Evolutionary conservation across 2,888 invertebrate genomes (phyloP).

Genomic region (Halocaridina rubra): DNA sequence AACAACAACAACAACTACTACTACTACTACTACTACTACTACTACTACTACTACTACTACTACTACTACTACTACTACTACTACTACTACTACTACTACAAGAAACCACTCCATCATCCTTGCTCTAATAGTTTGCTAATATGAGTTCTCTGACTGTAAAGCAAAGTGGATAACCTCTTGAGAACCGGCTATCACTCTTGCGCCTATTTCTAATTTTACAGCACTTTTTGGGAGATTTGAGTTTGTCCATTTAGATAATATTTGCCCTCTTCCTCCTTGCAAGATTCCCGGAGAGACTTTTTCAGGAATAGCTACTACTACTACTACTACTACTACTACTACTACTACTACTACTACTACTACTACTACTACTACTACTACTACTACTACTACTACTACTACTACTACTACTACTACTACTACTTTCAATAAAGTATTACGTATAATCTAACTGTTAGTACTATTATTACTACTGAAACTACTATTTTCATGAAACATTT

Average conservation of each 20-base stretch:
- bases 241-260: too few species aligned
- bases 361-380: background rate
- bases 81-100: background rate
- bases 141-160: too few species aligned
- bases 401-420: background rate
- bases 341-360: background rate
- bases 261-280: too few species aligned
- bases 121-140: too few species aligned
- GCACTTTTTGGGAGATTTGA: too few species aligned
- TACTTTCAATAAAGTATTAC: background rate
- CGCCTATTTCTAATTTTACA: too few species aligned
- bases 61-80: background rate
- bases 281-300: too few species aligned
- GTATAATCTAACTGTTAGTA: too few species aligned
- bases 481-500: too few species aligned
- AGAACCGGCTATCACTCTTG: too few species aligned
- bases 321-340: background rate
- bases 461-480: too few species aligned
- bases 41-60: background rate
- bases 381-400: background rate
- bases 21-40: background rate
- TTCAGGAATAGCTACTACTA: background rate
- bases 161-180: too few species aligned
- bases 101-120: background rate
- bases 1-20: background rate